phyloP scores from a whole-genome alignment of 2,888 invertebrate species.

The Melieria crassipennis region DNA sequence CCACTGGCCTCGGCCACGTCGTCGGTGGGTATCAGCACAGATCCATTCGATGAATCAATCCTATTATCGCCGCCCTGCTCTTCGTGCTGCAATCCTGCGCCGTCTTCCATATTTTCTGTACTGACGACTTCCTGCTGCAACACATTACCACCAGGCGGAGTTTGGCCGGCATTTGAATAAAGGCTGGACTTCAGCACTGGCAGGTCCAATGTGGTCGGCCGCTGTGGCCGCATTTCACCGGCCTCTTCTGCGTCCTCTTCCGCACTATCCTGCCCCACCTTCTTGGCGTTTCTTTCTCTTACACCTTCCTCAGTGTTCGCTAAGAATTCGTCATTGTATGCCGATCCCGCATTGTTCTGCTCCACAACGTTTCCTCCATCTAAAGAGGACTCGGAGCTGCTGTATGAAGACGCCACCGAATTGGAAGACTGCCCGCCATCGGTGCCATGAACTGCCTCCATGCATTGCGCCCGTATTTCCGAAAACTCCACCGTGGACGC shows the following conservation, averaged over 20 bases:
- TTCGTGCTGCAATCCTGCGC: not conserved
- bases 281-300: not conserved
- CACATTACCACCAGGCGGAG: constrained; percentile 52
- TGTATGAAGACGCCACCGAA: constrained; percentile 50
- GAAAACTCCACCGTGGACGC: constrained; percentile 65
- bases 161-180: constrained; percentile 58
- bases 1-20: constrained; percentile 55
- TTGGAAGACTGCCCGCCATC: constrained; percentile 33
- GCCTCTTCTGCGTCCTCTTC: constrained; percentile 35
- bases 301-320: not conserved
- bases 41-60: not conserved
- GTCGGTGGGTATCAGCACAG: constrained; percentile 5
- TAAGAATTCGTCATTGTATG: constrained; percentile 39
- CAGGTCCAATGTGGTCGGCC: constrained; percentile 62
- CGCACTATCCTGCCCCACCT: constrained; percentile 12
- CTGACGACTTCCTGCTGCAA: constrained; percentile 10
- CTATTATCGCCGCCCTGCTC: not conserved
- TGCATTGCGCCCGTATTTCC: constrained; percentile 49
- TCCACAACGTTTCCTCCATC: constrained; percentile 39
- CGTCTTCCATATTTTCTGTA: not conserved
- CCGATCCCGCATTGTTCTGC: constrained; percentile 25
- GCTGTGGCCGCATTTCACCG: constrained; percentile 50
- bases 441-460: constrained; percentile 27
- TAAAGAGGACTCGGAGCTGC: constrained; percentile 53
- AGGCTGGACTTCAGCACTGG: constrained; percentile 50